phyloP scores from a whole-genome alignment of 2,888 invertebrate genomes.

The Sisyra terminalis region DNA sequence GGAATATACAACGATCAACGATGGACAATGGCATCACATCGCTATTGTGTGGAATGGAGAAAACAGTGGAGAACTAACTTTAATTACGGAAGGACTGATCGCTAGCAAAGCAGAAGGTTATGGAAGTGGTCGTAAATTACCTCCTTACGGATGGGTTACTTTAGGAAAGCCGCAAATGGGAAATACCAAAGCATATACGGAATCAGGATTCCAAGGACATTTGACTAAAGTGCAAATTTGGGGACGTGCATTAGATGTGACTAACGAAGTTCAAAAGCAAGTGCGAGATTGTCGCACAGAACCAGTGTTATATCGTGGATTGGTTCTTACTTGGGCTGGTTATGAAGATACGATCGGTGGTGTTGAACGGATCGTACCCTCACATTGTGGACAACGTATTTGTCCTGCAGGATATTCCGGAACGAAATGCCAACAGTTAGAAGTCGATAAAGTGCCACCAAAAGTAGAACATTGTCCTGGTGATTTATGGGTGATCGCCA shows the following conservation, averaged over 20 bases:
- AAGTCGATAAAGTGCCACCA: conserved; percentile 72
- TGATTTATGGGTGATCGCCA: conserved; percentile 85
- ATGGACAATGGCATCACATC: conserved; percentile 93
- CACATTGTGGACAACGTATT: conserved; percentile 76
- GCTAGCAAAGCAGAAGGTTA: conserved; percentile 86
- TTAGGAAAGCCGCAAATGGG: conserved; percentile 77
- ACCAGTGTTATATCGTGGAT: conserved; percentile 71
- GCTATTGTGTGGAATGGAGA: conserved; percentile 89
- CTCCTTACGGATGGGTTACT: conserved; percentile 80
- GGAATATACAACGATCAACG: conserved; percentile 84
- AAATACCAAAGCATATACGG: conserved; percentile 65
- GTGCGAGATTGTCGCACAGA: conserved; percentile 85
- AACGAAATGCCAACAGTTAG: conserved; percentile 65
- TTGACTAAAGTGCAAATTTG: conserved; percentile 89
- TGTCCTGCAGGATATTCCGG: conserved; percentile 83
- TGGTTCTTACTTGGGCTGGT: conserved; percentile 85
- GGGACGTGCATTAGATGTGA: conserved; percentile 80
- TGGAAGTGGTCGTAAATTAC: conserved; percentile 62
- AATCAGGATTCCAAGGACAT: conserved; percentile 89
- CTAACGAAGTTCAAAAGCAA: conserved; percentile 85
- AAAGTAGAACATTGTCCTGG: conserved; percentile 82
- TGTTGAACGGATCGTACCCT: conserved; percentile 80
- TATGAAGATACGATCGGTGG: conserved; percentile 80
- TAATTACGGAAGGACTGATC: conserved; percentile 91
- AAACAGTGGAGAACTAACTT: conserved; percentile 67